Base-by-base conservation (phyloP, 1,140 invertebrate species). In the Drosophila sechellia region DNA sequence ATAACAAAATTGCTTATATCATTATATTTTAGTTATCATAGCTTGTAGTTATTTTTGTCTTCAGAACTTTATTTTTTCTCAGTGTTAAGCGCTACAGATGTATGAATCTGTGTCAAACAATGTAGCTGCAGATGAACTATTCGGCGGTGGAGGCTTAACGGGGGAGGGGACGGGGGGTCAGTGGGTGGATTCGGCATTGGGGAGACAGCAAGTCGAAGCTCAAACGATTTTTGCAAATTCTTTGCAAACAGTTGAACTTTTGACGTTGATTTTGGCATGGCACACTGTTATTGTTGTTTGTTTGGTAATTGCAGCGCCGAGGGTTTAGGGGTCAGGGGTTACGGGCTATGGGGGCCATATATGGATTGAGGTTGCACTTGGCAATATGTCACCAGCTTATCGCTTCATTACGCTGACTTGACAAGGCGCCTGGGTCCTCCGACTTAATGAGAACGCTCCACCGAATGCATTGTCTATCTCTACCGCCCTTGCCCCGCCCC, bases 241-340 rank as follows among this genome's bases (percentile, higher is more conserved):
- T 83, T 83, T 83, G 79, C 79, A 83, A 83, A 83, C 79, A 83
- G 79, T 83, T 83, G 79, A 83, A 83, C 79, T 83, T 70, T 75
- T 77, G 69, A 75, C 79, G 74, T 83, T 83, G 79, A 83, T 78
- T 83, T 78, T 63, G 73, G 79, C 79, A 81, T 83, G 79, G 71
- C 59, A 83, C 57, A 70, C 46, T 69, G 76, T 55, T 74, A 55
- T 59, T 61, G 70, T 79, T 69, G 60, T 68, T 73, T 48, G 40
- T 53, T 60, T 81, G 57, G 79, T 81, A 83, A 81, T 83, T 83
- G 79, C 79, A 77, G 55, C 12, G 63, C 57, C 34, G 43, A 20
- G 37, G 10, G 45, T 12, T 34, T 11, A 2, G 27, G 17, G 8
- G 5, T 4, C 3, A 6, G 34, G 8, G 45, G n/a, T 40, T 1